Evolutionary conservation across 2,888 invertebrate genomes (phyloP), one percentile per base, ranked within the genome.

Genomic region (Saturnia pavonia): DNA sequence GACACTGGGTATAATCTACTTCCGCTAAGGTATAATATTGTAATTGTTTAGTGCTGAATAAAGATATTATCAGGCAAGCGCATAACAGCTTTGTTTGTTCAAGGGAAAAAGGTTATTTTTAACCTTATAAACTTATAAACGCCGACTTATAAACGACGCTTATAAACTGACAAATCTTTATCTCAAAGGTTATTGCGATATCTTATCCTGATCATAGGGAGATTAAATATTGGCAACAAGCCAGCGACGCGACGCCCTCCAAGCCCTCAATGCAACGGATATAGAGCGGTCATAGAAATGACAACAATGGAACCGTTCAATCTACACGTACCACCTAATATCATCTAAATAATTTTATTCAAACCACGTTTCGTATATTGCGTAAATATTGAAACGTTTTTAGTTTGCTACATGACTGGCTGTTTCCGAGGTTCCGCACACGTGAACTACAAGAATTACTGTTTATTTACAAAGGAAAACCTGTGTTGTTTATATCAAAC

Each of bases 271-370:
- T 40, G 19, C 65, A 65, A 65, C n/a, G 9, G 40, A 40, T 65
- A 40, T 65, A 65, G 11, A 65, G 19, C 65, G 65, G n/a, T 40
- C 65, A 40, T 40, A 40, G 40, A 65, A 19, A n/a, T 65, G 65
- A 7, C 40, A n/a, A 14, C n/a, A 40, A 19, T 40, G 65, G n/a
- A n/a, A 40, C 65, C n/a, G 40, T 11, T 40, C 12, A 11, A 40
- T 65, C 12, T 34, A 22, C 63, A 63, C 34, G 16, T 34, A 54
- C 8, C 22, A 54, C 12, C 11, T n/a, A 51, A 0, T 22, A 22
- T 22, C 54, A 11, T 54, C 11, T 48, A 19, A 48, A 19, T n/a
- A 0, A 19, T 19, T n/a, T 16, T 14, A 48, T 48, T 48, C 16
- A 48, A 1, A 16, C 14, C 16, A 48, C 16, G 48, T 48, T 16